Conservation (phyloP, 2,113 vertebrate species). For the Gallinago media region DNA sequence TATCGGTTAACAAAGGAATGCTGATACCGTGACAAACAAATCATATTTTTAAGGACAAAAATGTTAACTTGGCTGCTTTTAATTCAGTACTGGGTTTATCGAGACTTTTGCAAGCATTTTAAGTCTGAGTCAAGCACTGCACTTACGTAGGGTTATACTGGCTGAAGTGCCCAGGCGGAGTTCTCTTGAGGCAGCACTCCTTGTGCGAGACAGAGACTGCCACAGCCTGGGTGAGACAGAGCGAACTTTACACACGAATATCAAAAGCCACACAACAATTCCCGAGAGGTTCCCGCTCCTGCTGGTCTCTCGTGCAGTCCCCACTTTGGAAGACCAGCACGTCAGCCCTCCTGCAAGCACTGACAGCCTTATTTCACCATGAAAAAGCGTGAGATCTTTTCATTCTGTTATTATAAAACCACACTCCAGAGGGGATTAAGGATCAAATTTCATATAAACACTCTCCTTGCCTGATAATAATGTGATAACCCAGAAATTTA, state of each 20-base stretch:
- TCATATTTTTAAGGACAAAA: not conserved
- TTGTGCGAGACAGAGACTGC: not conserved
- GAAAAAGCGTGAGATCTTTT: not conserved
- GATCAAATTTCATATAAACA: not conserved
- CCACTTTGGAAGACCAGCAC: not conserved
- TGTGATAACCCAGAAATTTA: not conserved
- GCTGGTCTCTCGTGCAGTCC: not conserved
- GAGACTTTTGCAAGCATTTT: not conserved
- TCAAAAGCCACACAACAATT: not conserved
- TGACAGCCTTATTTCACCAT: not conserved
- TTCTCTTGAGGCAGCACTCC: not conserved
- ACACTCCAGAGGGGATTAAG: not conserved
- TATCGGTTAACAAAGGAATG: not conserved
- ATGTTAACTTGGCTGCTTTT: not conserved
- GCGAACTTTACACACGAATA: not conserved
- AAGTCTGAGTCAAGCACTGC: not conserved
- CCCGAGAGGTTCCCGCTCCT: not conserved
- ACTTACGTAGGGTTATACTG: rapidly evolving
- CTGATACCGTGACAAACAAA: not conserved
- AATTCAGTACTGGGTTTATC: not conserved
- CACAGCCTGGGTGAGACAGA: rapidly evolving
- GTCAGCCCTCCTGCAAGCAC: not conserved
- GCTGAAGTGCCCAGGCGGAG: not conserved
- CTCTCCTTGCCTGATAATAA: not conserved
- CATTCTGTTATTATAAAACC: not conserved